Evolutionary conservation across 2,113 vertebrate species (phyloP).

Genomic region (Felis chaus): DNA sequence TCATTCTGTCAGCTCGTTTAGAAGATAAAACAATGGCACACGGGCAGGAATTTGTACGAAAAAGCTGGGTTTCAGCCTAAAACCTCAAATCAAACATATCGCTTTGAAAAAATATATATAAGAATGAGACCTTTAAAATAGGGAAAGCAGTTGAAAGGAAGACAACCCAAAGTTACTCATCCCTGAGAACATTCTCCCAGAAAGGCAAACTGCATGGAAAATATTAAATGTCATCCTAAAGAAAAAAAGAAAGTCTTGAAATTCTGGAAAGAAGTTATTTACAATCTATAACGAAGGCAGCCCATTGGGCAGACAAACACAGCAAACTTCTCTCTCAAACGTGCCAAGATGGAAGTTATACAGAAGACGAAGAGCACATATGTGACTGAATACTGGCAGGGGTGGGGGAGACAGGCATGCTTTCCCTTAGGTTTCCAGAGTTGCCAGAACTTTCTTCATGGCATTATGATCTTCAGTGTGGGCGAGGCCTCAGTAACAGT

Average conservation of each 20-base stretch:
- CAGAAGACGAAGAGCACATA: accelerated
- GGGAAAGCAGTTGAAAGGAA: neutral
- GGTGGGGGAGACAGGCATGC: neutral
- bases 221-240: neutral
- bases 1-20: neutral
- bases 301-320: neutral
- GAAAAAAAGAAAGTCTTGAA: neutral
- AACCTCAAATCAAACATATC: constrained; percentile 4
- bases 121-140: constrained; percentile 8
- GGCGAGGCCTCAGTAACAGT: neutral
- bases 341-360: neutral
- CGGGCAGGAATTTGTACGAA: neutral
- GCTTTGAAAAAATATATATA: neutral
- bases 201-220: constrained; percentile 22
- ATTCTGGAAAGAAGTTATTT: neutral
- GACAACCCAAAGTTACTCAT: neutral
- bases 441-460: neutral
- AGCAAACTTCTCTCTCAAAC: neutral
- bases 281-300: neutral
- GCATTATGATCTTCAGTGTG: accelerated
- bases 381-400: neutral
- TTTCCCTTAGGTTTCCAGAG: neutral
- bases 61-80: neutral
- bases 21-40: neutral
- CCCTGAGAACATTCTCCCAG: neutral